Base-by-base conservation (phyloP, 2,888 invertebrate species). In the Leptinotarsa haldemani region DNA sequence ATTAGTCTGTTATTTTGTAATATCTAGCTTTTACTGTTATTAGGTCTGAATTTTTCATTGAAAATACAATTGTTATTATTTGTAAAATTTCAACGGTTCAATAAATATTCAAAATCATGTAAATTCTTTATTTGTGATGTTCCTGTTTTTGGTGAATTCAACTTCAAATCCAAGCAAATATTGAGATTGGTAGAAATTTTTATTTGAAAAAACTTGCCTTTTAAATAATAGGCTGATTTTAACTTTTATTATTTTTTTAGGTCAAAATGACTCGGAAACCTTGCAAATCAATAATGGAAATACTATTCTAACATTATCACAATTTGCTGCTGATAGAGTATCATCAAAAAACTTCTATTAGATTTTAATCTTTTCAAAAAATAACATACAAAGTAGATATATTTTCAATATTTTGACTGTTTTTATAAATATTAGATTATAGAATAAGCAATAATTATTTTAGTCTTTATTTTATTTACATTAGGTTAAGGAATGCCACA, bases 241-340 rank as follows among this genome's bases (percentile, higher is more conserved):
- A 48, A 64, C 74, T 71, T 68, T 56, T 56, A 56, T 68, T n/a
- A n/a, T n/a, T n/a, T 68, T 81, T 81, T 76, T 78, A 82, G 82
- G 81, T 76, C 75, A 75, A 68, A 77, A 68, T 75, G 71, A 73
- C 74, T 77, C 71, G 67, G 77, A 74, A 65, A 70, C 70, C 20
- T 67, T 73, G 64, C 75, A 74, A 74, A 78, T 72, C 65, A 72
- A 75, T 74, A 74, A 71, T 66, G 69, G 77, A 65, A 79, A 80
- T 65, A 77, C 80, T 67, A 77, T 82, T 69, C 71, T 82, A 77
- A 75, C 48, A 30, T 74, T 82, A 67, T 80, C 82, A 12, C 71
- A 78, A 66, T 79, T 79, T 75, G 82, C 81, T 70, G 82, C 81
- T 46, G 78, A 80, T 65, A 72, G 80, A 77, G 75, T 82, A 68